Percentiles rank a stretch among this genome's conserved stretches.
These are phyloP conservation scores for Orestias chungarensis DNA, from an alignment of 2,797 vertebrate genomes.

Conservation along the genomic window DNA sequence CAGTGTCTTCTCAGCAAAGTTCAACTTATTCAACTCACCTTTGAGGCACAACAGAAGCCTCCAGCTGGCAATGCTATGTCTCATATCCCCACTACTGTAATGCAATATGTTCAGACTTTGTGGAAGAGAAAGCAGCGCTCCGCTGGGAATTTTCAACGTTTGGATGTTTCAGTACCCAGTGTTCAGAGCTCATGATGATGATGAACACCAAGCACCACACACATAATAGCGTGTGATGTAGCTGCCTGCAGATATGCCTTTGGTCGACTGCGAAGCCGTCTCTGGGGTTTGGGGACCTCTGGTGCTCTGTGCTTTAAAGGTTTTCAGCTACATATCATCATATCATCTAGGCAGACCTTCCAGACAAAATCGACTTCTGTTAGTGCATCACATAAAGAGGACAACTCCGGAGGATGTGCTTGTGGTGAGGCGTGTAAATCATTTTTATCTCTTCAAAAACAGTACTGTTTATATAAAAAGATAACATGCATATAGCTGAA, in stretches of 20 bases:
- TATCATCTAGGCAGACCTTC: slow-evolving; percentile 44
- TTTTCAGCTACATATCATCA: slow-evolving; percentile 59
- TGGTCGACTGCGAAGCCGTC: slow-evolving; percentile 69
- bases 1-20: slow-evolving; percentile 31
- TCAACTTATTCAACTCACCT: slow-evolving; percentile 56
- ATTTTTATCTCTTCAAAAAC: slow-evolving; percentile 2
- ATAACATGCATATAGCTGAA: neutral
- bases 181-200: slow-evolving; percentile 69
- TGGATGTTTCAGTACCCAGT: slow-evolving; percentile 66
- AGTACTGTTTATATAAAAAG: neutral
- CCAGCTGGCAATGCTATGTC: slow-evolving; percentile 51
- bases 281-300: slow-evolving; percentile 71
- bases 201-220: slow-evolving; percentile 64
- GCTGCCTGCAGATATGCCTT: slow-evolving; percentile 75
- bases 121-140: slow-evolving; percentile 66
- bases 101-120: slow-evolving; percentile 71
- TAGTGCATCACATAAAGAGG: slow-evolving; percentile 28
- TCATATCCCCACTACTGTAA: slow-evolving; percentile 64
- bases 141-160: slow-evolving; percentile 59
- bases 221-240: slow-evolving; percentile 64
- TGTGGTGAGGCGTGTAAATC: slow-evolving; percentile 7
- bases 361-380: slow-evolving; percentile 35
- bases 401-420: slow-evolving; percentile 22
- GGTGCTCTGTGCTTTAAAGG: slow-evolving; percentile 52
- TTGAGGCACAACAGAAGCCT: slow-evolving; percentile 57